A percentile compares a stretch with the other conserved stretches of the same genome.
Evolutionary conservation across 2,113 vertebrate genomes (phyloP).

Genomic region (Heterotis niloticus): DNA sequence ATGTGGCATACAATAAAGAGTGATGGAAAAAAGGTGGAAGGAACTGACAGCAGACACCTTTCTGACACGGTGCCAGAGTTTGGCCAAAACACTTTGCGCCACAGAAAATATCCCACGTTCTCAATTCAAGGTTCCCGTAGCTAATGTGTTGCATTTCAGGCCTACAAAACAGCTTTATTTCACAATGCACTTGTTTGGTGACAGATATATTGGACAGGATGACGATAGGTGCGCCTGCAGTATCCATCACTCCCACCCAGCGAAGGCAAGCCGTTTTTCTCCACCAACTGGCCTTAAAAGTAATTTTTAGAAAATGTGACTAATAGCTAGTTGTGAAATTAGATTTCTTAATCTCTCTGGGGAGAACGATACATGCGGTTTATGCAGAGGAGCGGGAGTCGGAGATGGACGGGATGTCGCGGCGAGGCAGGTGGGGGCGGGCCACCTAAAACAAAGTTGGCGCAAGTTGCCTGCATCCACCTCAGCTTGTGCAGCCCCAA

Average conservation of each 20-base stretch:
- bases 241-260: background rate
- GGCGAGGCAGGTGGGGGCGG: background rate
- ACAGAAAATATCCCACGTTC: too few species aligned
- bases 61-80: too few species aligned
- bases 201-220: background rate
- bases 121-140: too few species aligned
- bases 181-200: background rate
- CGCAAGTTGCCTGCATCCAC: constrained; percentile 34
- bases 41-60: too few species aligned
- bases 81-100: too few species aligned
- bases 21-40: too few species aligned
- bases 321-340: constrained; percentile 15
- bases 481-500: constrained; percentile 31
- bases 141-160: too few species aligned
- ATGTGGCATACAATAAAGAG: too few species aligned
- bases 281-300: background rate
- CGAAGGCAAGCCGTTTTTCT: background rate
- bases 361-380: constrained; percentile 17
- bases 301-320: constrained; percentile 15
- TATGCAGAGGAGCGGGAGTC: background rate
- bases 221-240: background rate
- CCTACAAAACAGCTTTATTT: too few species aligned
- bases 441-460: constrained; percentile 40
- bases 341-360: constrained; percentile 20
- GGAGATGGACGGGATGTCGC: background rate